Base-by-base conservation (phyloP, 2,888 invertebrate species). In the Hirudinaria manillensis region DNA sequence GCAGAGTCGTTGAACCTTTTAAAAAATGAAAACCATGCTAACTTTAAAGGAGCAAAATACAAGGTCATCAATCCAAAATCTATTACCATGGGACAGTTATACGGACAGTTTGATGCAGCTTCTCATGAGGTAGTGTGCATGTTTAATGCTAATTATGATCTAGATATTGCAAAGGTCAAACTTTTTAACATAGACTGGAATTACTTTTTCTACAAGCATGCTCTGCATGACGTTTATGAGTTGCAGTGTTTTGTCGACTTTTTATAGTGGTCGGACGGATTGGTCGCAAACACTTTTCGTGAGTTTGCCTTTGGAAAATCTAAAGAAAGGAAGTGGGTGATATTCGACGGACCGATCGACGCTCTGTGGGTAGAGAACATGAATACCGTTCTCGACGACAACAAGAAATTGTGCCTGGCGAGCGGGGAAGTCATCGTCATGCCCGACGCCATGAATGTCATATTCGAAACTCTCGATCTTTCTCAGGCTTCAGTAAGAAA, bases 341-440 rank as follows among this genome's bases (percentile, higher is more conserved):
- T 96, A 32, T 86, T 86, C 81, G 86, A 86, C 75, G 86, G 86
- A 4, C 86, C 86, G 6, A 84, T 86, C 75, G 86, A 86, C 78
- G 85, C 86, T 0, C 80, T 86, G 76, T 86, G 85, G 85, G 85
- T 86, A 76, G 86, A 86, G 79, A 86, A 85, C 81, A 86, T 86
- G 85, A 86, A 86, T 81, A 86, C 86, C 0, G 86, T 85, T 51
- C 79, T 85, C 75, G 85, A 86, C 76, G 86, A 86, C 80, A 86
- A 86, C 81, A 86, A 86, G 81, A 86, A 87, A 83, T 73, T 56
- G 36, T 97, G 96, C 80, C 87, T 97, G 19, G 95, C 95, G 94
- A 95, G 94, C 73, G 96, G 96, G 0, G 96, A 97, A 87, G 94
- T 96, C 81, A 96, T 96, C 77, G 94, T 93, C 84, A 87, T 96